Evolutionary conservation across 1,140 invertebrate genomes (phyloP), one percentile per base, ranked within the genome.

Genomic region (Listronotus bonariensis): DNA sequence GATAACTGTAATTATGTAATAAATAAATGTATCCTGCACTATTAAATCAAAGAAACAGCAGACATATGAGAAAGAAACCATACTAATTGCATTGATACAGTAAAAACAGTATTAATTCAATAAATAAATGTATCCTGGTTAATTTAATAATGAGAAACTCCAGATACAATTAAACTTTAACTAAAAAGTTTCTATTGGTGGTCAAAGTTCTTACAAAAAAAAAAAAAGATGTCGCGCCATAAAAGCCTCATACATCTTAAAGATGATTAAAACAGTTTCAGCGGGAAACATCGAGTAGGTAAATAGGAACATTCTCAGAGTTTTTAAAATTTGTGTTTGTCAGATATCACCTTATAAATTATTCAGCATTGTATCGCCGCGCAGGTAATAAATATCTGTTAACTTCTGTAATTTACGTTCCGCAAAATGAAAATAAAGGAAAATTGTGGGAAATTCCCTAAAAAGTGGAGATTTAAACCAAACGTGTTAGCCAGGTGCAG

Each of bases 261-360:
- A 70, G 56, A 73, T 72, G 71, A 70, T 72, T 72, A 72, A 73
- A 72, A 51, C 51, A 43, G 67, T 69, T 71, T 67, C 65, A 70
- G 65, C 57, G 67, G 49, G 63, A 74, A 72, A 71, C 68, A 61
- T 68, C 71, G 65, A 69, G 67, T 71, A 69, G 73, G 71, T 73
- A 72, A 74, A 76, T 73, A 74, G 71, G 69, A 69, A 73, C 74
- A 76, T 76, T 76, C 75, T 64, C 48, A 36, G 66, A 70, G 74
- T 73, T 76, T 76, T 74, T 77, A 71, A 77, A 77, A 77, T 76
- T 77, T 74, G 74, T 70, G 72, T 74, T 74, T 77, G 74, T 76
- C 74, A 76, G 75, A 74, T 77, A 72, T 76, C 75, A 77, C 74
- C 75, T 77, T 73, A 76, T 77, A 77, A 77, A 77, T 76, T 72